phyloP scores from a whole-genome alignment of 1,140 invertebrate genomes.

The Helicorthomorpha holstii region DNA sequence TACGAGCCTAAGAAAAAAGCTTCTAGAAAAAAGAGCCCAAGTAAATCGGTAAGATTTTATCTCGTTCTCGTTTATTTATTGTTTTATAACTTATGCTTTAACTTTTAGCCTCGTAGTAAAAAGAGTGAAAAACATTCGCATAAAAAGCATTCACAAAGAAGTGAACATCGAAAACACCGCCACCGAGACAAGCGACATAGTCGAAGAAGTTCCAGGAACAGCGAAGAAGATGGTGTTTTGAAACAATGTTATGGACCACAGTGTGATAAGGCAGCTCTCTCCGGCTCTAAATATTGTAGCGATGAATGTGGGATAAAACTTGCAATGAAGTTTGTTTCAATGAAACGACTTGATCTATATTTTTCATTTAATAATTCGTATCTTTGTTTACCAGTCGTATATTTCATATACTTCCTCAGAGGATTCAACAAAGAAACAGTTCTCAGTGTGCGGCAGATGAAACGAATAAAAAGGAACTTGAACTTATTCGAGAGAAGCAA shows the following conservation, averaged over 20 bases:
- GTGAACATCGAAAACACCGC: neutral
- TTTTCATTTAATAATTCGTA: neutral
- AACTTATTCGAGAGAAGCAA: slow-evolving; percentile 61
- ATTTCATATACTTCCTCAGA: slow-evolving; percentile 57
- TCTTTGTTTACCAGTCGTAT: slow-evolving; percentile 22
- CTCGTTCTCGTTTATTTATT: too few species aligned
- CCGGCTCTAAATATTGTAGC: slow-evolving; percentile 86
- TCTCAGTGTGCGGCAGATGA: slow-evolving; percentile 74
- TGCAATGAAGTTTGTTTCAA: slow-evolving; percentile 40
- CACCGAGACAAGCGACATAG: slow-evolving; percentile 11
- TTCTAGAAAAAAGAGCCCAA: too few species aligned
- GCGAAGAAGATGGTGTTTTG: neutral
- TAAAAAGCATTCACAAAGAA: too few species aligned
- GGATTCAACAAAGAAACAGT: slow-evolving; percentile 90
- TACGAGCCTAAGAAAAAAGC: too few species aligned
- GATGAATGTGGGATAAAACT: slow-evolving; percentile 82
- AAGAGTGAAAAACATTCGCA: too few species aligned
- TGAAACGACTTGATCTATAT: neutral
- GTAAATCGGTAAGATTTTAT: too few species aligned
- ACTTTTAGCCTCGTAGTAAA: too few species aligned
- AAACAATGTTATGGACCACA: slow-evolving; percentile 79
- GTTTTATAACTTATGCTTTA: too few species aligned
- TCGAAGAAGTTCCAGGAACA: slow-evolving; percentile 8
- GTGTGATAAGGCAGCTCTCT: slow-evolving; percentile 56
- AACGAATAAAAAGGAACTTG: slow-evolving; percentile 61